phyloP scores from a whole-genome alignment of 2,888 invertebrate species.

The Agonopterix arenella region DNA sequence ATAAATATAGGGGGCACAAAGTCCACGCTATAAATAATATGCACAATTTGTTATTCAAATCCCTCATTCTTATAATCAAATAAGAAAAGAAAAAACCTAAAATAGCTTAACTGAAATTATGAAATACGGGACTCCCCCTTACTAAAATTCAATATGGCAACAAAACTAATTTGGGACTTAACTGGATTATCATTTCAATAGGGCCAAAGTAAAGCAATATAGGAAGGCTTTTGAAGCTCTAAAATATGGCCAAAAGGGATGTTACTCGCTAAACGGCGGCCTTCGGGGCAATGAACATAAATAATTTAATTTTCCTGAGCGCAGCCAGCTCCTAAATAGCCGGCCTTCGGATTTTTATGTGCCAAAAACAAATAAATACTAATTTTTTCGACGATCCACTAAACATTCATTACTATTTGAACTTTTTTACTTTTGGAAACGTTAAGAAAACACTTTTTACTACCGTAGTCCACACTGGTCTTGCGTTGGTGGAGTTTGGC shows the following conservation, averaged over 20 bases:
- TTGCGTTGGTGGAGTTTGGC: no score
- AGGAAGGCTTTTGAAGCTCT: constrained; percentile 15
- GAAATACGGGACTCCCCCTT: neutral
- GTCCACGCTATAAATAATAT: no score
- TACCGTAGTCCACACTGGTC: no score
- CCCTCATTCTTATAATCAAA: no score
- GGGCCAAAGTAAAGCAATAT: constrained; percentile 11
- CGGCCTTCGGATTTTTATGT: constrained; percentile 16
- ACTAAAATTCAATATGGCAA: neutral
- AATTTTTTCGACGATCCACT: constrained; percentile 17
- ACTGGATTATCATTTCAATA: constrained; percentile 17
- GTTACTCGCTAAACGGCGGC: constrained; percentile 9
- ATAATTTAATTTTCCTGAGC: constrained; percentile 38
- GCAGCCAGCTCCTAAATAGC: constrained; percentile 25
- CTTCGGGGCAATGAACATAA: constrained; percentile 33
- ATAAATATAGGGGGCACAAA: no score
- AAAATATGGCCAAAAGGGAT: constrained; percentile 20
- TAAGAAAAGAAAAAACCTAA: neutral
- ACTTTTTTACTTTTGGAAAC: constrained; percentile 13
- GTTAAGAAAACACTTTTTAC: no score
- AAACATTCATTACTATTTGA: constrained; percentile 12
- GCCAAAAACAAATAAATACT: constrained; percentile 21
- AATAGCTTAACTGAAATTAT: neutral
- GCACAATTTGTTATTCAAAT: no score
- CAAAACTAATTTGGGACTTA: constrained; percentile 9